Base-by-base conservation (phyloP, 2,888 invertebrate genomes). In the Troglohyphantes excavatus region DNA sequence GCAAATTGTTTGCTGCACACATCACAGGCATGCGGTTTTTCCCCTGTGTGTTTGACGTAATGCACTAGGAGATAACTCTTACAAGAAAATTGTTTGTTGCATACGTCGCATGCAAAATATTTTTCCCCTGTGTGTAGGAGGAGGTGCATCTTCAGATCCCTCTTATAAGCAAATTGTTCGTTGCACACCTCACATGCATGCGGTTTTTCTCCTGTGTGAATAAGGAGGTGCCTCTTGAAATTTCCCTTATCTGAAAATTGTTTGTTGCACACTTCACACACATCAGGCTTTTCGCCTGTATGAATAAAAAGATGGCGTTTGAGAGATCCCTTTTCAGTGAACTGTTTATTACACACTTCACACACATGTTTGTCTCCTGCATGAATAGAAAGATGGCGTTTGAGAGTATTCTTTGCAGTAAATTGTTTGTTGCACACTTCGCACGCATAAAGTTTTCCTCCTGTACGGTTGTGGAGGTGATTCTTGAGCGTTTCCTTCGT, bases 371-470 rank as follows among this genome's bases (percentile, higher is more conserved):
- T 76, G 5, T 63, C 73, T 11, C 46, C 27, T 0, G 19, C 17
- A 75, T 59, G 73, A 59, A 6, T 59, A n/a, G 7, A 7, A 11
- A 29, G n/a, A 29, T 75, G 53, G 0, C n/a, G 2, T 27, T 59
- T 75, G n/a, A 59, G 19, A 59, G 17, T n/a, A 27, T 19, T 26
- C 26, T 0, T 11, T 59, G 9, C 59, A 27, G 75, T 5, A 76
- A 76, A 76, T 17, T 11, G 21, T 11, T 23, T 23, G n/a, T 61
- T 21, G 39, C 76, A 76, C 23, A 63, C 7, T 39, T 63, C 61
- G 59, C 76, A 63, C 3, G 23, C 13, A 33, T 61, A 76, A 9
- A 63, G 76, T 21, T 63, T 76, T 39, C 33, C 63, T 13, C 19
- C 26, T 3, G 29, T 39, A 23, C 39, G 76, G 21, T 11, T 13